These are phyloP conservation scores for Scaptomyza parva DNA, from an alignment of 2,888 invertebrate genomes.

Conservation along the genomic window DNA sequence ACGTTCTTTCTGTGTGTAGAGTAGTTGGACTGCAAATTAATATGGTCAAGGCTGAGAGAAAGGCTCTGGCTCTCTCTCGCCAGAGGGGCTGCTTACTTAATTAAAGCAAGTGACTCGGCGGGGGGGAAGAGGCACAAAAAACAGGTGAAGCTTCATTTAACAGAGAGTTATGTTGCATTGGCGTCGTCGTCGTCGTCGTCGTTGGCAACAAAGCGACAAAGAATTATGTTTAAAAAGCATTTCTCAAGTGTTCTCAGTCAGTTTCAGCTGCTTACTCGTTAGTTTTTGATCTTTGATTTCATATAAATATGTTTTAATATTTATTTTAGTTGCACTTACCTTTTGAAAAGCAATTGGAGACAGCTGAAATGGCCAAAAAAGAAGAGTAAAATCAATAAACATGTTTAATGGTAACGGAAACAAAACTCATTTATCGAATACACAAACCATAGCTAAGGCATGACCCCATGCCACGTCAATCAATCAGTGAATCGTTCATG, in stretches of 20 bases:
- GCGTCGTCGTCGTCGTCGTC: no score
- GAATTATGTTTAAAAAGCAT: neutral
- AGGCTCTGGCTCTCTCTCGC: no score
- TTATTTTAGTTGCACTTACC: slow-evolving; percentile 1
- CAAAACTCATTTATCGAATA: no score
- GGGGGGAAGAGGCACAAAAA: neutral
- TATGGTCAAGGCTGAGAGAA: neutral
- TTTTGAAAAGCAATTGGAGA: neutral
- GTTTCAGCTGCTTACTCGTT: neutral
- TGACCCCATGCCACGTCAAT: slow-evolving; percentile 42
- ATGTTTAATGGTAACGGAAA: slow-evolving; percentile 25
- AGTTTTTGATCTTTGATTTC: neutral
- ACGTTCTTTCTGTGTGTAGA: no score
- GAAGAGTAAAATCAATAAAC: slow-evolving; percentile 17
- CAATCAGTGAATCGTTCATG: slow-evolving; percentile 69
- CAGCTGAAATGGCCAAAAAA: slow-evolving; percentile 1
- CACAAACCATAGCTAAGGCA: slow-evolving; percentile 5
- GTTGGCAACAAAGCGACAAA: neutral
- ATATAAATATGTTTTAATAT: no score
- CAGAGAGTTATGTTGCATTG: neutral
- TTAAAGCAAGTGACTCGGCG: slow-evolving; percentile 29
- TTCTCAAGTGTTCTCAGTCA: neutral
- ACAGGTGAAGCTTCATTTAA: neutral
- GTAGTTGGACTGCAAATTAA: slow-evolving; percentile 20
- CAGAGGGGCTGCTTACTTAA: slow-evolving; percentile 23